Base-by-base conservation (phyloP, 2,888 invertebrate genomes). In the Hoplodrina ambigua region DNA sequence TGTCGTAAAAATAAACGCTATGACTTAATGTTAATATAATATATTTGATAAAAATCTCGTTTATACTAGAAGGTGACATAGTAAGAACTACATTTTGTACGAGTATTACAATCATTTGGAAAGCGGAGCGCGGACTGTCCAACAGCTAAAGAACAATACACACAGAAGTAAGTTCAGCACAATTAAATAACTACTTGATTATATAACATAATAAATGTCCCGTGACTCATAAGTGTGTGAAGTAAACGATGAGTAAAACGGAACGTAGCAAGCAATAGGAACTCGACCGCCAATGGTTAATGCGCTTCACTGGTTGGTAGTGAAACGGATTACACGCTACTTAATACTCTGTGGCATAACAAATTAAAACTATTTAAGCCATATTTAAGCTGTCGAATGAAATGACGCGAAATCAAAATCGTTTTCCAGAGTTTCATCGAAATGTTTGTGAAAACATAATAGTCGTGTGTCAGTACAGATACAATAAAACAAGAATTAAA, bases 61-160 rank as follows among this genome's bases (percentile, higher is more conserved):
- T 82, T 84, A 90, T 75, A 83, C 93, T 94, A 95, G 94, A 92
- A 94, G 94, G 93, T 94, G 94, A 94, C 94, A 83, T 81, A 85
- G 81, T 84, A 84, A 90, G 84, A 90, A 88, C 87, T 92, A 92
- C 87, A 78, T 90, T 93, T 93, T 93, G 93, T 93, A 93, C 90
- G 93, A 81, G 80, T 85, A 80, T 82, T 76, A 69, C 65, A 79
- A 78, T 46, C 46, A 46, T 74, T 76, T 68, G 52, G 68, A 62
- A 70, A 68, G 72, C 56, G 65, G 59, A 75, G 70, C 15, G 50
- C 62, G 58, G 37, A 49, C 52, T 10, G 20, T 7, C 15, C 5
- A 30, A 57, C 10, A 6, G 33, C 17, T 30, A 25, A 20, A 17
- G 15, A 65, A 68, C 17, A 30, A 25, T n/a, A 17, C 49, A 56